Conservation (phyloP, 1,140 invertebrate species). For the Sycophaga agraensis region DNA sequence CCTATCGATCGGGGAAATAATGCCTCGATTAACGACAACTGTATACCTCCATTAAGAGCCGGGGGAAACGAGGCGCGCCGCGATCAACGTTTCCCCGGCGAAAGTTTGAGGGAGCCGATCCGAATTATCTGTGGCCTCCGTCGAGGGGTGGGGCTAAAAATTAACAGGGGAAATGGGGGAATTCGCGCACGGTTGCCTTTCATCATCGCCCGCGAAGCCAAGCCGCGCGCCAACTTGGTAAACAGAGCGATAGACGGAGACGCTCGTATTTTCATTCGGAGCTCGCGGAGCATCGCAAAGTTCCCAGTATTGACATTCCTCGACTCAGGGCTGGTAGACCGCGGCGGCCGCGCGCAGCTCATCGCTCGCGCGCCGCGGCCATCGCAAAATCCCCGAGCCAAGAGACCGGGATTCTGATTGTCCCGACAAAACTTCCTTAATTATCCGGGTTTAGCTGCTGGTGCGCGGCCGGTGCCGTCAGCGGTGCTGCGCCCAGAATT, state of each 20-base stretch:
- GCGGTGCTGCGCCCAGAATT: no score
- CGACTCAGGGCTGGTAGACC: slow-evolving; percentile 25
- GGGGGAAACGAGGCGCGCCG: no score
- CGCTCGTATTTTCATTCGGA: slow-evolving; percentile 6
- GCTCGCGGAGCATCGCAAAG: slow-evolving; percentile 13
- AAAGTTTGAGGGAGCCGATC: no score
- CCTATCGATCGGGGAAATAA: no score
- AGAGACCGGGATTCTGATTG: slow-evolving; percentile 44
- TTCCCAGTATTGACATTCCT: slow-evolving; percentile 39
- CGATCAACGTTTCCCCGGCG: no score
- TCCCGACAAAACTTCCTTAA: slow-evolving; percentile 55
- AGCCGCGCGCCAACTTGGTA: slow-evolving; percentile 4
- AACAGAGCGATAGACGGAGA: slow-evolving; percentile 6
- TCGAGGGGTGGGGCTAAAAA: no score
- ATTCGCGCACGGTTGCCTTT: no score
- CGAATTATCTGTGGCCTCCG: no score
- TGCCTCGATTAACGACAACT: no score
- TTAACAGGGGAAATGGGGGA: no score
- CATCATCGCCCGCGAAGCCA: not conserved
- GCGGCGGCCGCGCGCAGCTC: not conserved
- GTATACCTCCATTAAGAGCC: no score
- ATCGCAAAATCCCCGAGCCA: slow-evolving; percentile 34
- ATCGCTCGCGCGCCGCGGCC: not conserved
- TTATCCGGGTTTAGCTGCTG: slow-evolving; percentile 39
- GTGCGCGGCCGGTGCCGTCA: not conserved